Base-by-base conservation (phyloP, 2,113 vertebrate genomes). In the Smithornis capensis region DNA sequence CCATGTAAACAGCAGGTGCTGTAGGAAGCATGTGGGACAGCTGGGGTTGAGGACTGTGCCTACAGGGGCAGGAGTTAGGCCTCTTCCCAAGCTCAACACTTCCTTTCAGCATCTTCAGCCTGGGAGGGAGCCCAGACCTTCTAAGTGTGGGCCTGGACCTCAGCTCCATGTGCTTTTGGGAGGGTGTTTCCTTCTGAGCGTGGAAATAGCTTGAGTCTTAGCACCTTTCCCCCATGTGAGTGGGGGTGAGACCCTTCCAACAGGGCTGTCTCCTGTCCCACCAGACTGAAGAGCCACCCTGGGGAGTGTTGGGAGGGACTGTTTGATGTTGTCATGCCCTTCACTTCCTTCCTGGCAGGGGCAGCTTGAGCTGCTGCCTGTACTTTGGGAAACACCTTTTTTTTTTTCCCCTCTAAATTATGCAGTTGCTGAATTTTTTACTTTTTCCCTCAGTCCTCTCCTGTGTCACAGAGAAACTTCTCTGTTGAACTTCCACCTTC, bases 71-170 rank as follows among this genome's bases (percentile, higher is more conserved):
- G 24, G 12, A 45, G 19, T 59, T 42, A 68, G 27, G 19, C 14
- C 49, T n/a, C 18, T 11, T 71, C 44, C 52, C 9, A 56, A 14
- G 18, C 35, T 73, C 9, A 35, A 8, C 28, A 1, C 3, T 13
- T 28, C 4, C 2, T 24, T 68, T 53, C 5, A 49, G 65, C 56
- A 17, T 12, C 40, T 18, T 52, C 38, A 81, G 27, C 27, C 6
- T 44, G 70, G 31, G 52, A 74, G 40, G 52, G 38, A n/a, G 6
- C 52, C 13, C 52, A 44, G 15, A 0, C 38, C 57, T 50, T 25
- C 55, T 29, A 8, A 0, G 0, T 35, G 47, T 37, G 63, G 38
- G 33, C 18, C 11, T 0, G 14, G 90, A n/a, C 19, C 42, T 73
- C 64, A 16, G 0, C 6, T 35, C 42, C 15, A 3, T 15, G 2